Conservation (phyloP, 2,797 vertebrate genomes). For the Sebastes minor region DNA sequence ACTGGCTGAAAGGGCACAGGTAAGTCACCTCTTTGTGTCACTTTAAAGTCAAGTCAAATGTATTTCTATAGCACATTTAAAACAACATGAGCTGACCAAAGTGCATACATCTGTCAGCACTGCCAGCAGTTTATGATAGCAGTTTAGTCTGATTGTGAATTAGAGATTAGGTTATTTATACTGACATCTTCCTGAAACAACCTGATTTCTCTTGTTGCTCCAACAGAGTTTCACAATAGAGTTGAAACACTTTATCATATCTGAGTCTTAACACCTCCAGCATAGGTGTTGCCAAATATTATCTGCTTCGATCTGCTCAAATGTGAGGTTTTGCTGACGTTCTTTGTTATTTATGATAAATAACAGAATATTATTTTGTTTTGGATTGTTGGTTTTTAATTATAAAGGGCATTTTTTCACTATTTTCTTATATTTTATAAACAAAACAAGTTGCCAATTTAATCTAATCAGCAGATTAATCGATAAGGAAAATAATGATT, state of each 20-base stretch:
- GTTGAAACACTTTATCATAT: too few species aligned
- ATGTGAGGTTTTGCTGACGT: background rate
- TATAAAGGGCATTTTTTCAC: background rate
- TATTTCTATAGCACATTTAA: too few species aligned
- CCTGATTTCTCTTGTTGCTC: background rate
- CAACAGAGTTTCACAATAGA: background rate
- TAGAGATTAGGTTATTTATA: too few species aligned
- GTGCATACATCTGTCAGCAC: too few species aligned
- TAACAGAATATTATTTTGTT: background rate
- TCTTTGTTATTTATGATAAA: background rate
- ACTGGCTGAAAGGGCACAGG: background rate
- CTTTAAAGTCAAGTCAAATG: too few species aligned
- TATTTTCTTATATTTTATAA: background rate
- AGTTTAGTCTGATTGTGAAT: too few species aligned
- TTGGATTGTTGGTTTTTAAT: background rate
- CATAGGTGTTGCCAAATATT: too few species aligned
- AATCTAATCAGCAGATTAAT: background rate
- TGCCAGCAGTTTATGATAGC: too few species aligned
- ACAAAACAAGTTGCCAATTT: background rate
- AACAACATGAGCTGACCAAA: too few species aligned
- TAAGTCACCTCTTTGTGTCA: background rate
- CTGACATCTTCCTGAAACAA: background rate
- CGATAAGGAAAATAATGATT: background rate
- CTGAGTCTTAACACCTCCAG: too few species aligned
- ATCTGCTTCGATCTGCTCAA: background rate